A percentile compares a stretch with the other conserved stretches of the same genome.
Conservation (phyloP, 2,888 invertebrate species). For the Priocnemis perturbator region DNA sequence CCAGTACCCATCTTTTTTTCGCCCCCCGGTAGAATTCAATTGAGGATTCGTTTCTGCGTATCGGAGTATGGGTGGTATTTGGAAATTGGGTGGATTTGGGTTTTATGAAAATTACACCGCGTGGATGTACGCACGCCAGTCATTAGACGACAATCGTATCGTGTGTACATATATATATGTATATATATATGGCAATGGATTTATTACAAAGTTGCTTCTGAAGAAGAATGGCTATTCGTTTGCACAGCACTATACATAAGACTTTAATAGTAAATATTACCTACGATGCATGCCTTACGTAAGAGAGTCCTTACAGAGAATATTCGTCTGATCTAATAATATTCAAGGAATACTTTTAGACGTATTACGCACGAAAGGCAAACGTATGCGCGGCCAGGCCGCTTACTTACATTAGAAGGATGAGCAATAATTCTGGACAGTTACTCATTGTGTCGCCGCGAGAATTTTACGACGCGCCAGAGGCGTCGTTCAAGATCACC, state of each 20-base stretch:
- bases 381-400: constrained; percentile 24
- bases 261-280: constrained; percentile 63
- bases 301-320: constrained; percentile 42
- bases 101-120: no score
- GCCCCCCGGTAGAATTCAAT: no score
- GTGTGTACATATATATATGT: no score
- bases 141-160: no score
- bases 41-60: no score
- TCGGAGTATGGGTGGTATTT: no score
- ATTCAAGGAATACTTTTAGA: constrained; percentile 27
- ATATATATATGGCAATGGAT: constrained; percentile 44
- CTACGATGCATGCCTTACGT: constrained; percentile 59
- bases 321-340: constrained; percentile 33
- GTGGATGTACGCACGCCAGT: no score
- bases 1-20: no score
- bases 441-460: constrained; percentile 25
- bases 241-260: constrained; percentile 60
- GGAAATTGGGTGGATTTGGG: no score
- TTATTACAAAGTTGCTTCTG: constrained; percentile 64
- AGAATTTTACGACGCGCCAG: constrained; percentile 2
- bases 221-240: constrained; percentile 59
- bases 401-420: constrained; percentile 42
- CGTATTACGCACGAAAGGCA: constrained; percentile 23
- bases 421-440: constrained; percentile 48
- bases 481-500: neutral